Percentiles rank a stretch among this genome's conserved stretches.
These are phyloP conservation scores for Sylvilagus bachmani DNA, from an alignment of 2,113 vertebrate species.

Conservation along the genomic window DNA sequence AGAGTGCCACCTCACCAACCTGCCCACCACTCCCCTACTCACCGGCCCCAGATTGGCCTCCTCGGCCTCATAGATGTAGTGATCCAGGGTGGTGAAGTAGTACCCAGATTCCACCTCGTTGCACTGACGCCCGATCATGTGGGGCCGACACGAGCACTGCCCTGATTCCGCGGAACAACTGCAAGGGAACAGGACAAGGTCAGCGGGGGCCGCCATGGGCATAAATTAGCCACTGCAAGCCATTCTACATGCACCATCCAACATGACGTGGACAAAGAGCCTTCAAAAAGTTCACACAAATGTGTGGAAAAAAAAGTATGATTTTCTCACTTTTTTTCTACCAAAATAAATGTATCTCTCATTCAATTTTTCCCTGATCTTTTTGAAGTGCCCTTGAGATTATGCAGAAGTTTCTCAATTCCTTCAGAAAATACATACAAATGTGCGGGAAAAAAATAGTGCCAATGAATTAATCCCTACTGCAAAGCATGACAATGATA, in stretches of 20 bases:
- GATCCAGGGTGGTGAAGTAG: constrained; percentile 96
- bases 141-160: constrained; percentile 94
- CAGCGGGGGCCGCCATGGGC: background rate
- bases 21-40: constrained; percentile 83
- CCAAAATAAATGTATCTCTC: too few species aligned
- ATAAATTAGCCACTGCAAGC: accelerated
- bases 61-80: constrained; percentile 98
- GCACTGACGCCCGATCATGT: constrained; percentile 96
- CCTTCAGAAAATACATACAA: background rate
- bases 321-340: too few species aligned
- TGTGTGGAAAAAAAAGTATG: background rate
- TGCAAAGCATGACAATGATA: background rate
- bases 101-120: constrained; percentile 96
- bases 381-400: too few species aligned
- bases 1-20: background rate
- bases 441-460: background rate
- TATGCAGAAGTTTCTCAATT: background rate
- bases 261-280: background rate
- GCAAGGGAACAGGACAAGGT: constrained; percentile 58
- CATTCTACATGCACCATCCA: accelerated
- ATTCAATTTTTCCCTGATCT: too few species aligned
- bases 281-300: background rate
- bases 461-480: background rate
- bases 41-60: constrained; percentile 95
- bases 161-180: constrained; percentile 95